Evolutionary conservation across 35 echinoderm and acorn worm genomes (phyloP).

Genomic region (Diadema setosum): DNA sequence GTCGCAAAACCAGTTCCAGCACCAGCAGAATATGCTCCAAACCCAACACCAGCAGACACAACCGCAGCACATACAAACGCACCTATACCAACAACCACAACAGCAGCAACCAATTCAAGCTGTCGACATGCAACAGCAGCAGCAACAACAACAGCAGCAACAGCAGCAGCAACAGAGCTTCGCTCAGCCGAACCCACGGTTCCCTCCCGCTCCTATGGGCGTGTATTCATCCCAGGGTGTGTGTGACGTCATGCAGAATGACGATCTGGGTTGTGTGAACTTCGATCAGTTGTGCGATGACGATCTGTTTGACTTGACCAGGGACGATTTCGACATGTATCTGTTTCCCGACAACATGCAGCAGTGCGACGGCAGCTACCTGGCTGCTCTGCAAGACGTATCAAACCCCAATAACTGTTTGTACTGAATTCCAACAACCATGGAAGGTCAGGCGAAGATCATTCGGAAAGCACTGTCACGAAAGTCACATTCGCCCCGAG

Average conservation of each 20-base stretch:
- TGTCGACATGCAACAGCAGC: conserved; percentile 10
- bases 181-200: neutral
- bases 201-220: neutral
- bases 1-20: conserved; percentile 16
- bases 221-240: neutral
- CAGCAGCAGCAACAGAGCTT: neutral
- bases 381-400: neutral
- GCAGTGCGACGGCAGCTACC: neutral
- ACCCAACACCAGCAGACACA: neutral
- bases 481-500: too few species aligned
- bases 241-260: conserved; percentile 7
- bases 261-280: neutral
- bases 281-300: conserved; percentile 5
- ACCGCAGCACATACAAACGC: neutral
- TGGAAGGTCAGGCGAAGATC: too few species aligned
- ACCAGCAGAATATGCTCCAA: neutral
- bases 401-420: neutral
- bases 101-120: too few species aligned
- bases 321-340: conserved; percentile 20
- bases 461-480: too few species aligned
- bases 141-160: neutral
- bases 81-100: neutral
- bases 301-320: neutral
- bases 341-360: neutral
- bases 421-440: too few species aligned